phyloP scores from a whole-genome alignment of 2,888 invertebrate genomes.

The Drosophila rellima region DNA sequence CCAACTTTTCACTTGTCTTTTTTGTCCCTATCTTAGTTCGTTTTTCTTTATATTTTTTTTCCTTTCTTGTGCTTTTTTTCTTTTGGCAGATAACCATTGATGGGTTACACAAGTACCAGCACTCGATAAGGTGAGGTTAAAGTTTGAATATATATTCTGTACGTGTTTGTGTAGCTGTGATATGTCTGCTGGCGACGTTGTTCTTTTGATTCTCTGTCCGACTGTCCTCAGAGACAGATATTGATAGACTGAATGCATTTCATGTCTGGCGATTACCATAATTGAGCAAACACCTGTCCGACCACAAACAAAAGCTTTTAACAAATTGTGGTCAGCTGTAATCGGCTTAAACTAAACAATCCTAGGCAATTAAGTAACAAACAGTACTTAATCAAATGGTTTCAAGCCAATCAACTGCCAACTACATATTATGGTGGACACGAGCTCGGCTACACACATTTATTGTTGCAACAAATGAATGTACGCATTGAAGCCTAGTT shows the following conservation, averaged over 20 bases:
- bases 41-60: constrained; percentile 10
- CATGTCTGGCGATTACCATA: constrained; percentile 61
- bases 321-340: constrained; percentile 70
- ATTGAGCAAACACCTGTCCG: constrained; percentile 65
- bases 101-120: constrained; percentile 45
- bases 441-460: constrained; percentile 9
- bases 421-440: constrained; percentile 16
- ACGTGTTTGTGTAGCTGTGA: constrained; percentile 15
- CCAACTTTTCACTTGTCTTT: constrained; percentile 54
- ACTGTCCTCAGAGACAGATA: not conserved
- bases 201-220: constrained; percentile 37
- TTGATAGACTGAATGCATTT: constrained; percentile 18
- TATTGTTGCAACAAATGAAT: not conserved
- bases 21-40: constrained; percentile 7
- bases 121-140: constrained; percentile 66
- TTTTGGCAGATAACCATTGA: constrained; percentile 38
- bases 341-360: constrained; percentile 76
- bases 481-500: not conserved
- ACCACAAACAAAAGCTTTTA: constrained; percentile 62
- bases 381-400: constrained; percentile 49
- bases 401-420: constrained; percentile 36
- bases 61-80: constrained; percentile 21
- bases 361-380: constrained; percentile 66
- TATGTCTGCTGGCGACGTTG: constrained; percentile 25
- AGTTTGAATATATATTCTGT: constrained; percentile 22